Evolutionary conservation across 2,888 invertebrate species (phyloP), one percentile per base, ranked within the genome.

Genomic region (Gymnosoma rotundatum): DNA sequence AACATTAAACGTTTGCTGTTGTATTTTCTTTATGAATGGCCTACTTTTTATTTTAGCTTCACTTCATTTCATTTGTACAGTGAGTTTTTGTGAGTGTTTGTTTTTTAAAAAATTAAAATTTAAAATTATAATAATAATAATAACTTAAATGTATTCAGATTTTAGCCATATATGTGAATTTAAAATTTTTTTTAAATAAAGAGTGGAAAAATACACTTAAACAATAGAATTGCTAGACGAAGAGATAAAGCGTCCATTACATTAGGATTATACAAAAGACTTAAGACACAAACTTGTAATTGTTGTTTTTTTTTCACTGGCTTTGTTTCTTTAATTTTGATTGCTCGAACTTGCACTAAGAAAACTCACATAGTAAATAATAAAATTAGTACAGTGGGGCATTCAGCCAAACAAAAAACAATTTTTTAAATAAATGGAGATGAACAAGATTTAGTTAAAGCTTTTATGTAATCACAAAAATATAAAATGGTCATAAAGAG

Each of bases 201-300:
- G 2, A 25, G 25, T 25, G 25, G 25, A 72, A 48, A 21, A 58
- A 32, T 18, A 16, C 20, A 14, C 6, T 48, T 21, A 63, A 54
- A 48, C 20, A 60, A 60, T 61, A 52, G 36, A 48, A 48, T 32
- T 21, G 52, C 52, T 10, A 38, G 21, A 20, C 10, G 9, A 36
- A 48, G 12, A 56, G 42, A 12, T n/a, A n/a, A 61, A 72, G 21
- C 60, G 61, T 36, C 25, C 14, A 50, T 25, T 18, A 54, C 1
- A 6, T 42, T 16, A 2, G 10, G n/a, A 5, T 38, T 66, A 78
- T 72, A 83, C 70, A 73, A 81, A 86, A 83, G 86, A 86, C 60
- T 78, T 63, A 76, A 83, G 83, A 70, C 14, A 52, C 78, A 81
- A 83, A 83, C 83, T 73, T 76, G 78, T 66, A 64, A 58, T 20